Conservation (phyloP, 2,888 invertebrate species). For the Siphonodentalium dalli region DNA sequence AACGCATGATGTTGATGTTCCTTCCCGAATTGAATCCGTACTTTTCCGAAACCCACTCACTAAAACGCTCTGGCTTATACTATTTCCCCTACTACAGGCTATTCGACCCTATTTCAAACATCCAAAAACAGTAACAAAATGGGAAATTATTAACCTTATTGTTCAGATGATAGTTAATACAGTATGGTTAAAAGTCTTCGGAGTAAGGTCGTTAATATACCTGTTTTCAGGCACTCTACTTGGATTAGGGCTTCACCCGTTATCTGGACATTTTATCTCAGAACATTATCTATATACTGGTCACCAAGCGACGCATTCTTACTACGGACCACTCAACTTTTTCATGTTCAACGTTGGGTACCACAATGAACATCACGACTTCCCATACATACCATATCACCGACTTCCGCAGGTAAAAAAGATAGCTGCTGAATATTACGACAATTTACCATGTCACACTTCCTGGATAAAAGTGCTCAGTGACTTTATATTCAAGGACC, state of each 20-base stretch:
- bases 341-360: slow-evolving; percentile 64
- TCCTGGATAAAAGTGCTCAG: slow-evolving; percentile 94
- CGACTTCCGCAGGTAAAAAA: slow-evolving; percentile 60
- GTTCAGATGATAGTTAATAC: slow-evolving; percentile 51
- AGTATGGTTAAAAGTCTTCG: slow-evolving; percentile 46
- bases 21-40: slow-evolving; percentile 57
- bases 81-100: slow-evolving; percentile 61
- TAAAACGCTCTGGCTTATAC: slow-evolving; percentile 60
- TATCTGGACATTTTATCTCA: slow-evolving; percentile 64
- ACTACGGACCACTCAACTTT: slow-evolving; percentile 64
- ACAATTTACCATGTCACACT: slow-evolving; percentile 88
- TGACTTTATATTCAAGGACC: slow-evolving; percentile 93
- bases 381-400: slow-evolving; percentile 63
- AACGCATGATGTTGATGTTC: slow-evolving; percentile 62
- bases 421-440: slow-evolving; percentile 89
- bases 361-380: slow-evolving; percentile 65
- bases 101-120: slow-evolving; percentile 62
- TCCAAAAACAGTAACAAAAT: slow-evolving; percentile 54
- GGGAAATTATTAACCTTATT: slow-evolving; percentile 57
- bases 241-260: slow-evolving; percentile 61
- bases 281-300: slow-evolving; percentile 63
- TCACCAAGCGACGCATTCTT: slow-evolving; percentile 62
- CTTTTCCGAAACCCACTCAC: slow-evolving; percentile 60
- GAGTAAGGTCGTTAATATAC: slow-evolving; percentile 55
- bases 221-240: slow-evolving; percentile 55